phyloP scores from a whole-genome alignment of 2,888 invertebrate species.

The Diadromus collaris region DNA sequence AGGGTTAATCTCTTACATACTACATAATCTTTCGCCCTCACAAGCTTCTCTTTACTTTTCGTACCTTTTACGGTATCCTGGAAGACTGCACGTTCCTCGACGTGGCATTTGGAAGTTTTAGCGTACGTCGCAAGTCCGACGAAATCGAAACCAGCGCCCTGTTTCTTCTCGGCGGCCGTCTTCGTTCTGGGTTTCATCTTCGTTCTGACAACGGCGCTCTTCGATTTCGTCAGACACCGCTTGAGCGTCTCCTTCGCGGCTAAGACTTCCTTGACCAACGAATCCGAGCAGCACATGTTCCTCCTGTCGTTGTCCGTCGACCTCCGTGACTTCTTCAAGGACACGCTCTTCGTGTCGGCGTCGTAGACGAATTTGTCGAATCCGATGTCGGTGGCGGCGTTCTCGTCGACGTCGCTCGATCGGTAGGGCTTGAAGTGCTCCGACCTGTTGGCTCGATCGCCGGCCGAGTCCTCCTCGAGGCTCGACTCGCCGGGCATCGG shows the following conservation, averaged over 20 bases:
- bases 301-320: slow-evolving; percentile 17
- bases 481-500: slow-evolving; percentile 52
- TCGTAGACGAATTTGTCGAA: slow-evolving; percentile 30
- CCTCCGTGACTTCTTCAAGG: background rate
- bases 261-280: slow-evolving; percentile 75
- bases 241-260: slow-evolving; percentile 77
- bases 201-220: slow-evolving; percentile 46
- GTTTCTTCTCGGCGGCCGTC: slow-evolving; percentile 72
- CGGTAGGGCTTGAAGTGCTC: slow-evolving; percentile 7
- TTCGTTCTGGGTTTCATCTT: slow-evolving; percentile 65
- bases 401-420: slow-evolving; percentile 14
- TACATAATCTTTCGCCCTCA: no score
- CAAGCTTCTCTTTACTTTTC: background rate
- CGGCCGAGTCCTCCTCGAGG: slow-evolving; percentile 22
- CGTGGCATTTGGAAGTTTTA: slow-evolving; percentile 38
- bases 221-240: slow-evolving; percentile 70
- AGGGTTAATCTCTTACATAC: no score
- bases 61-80: slow-evolving; percentile 30
- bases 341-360: slow-evolving; percentile 1
- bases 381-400: background rate
- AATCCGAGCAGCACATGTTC: slow-evolving; percentile 71
- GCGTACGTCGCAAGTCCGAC: slow-evolving; percentile 18
- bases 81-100: slow-evolving; percentile 54
- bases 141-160: slow-evolving; percentile 67
- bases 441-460: background rate